Evolutionary conservation across 2,888 invertebrate genomes (phyloP), one percentile per base, ranked within the genome.

Genomic region (Drosophila dives): DNA sequence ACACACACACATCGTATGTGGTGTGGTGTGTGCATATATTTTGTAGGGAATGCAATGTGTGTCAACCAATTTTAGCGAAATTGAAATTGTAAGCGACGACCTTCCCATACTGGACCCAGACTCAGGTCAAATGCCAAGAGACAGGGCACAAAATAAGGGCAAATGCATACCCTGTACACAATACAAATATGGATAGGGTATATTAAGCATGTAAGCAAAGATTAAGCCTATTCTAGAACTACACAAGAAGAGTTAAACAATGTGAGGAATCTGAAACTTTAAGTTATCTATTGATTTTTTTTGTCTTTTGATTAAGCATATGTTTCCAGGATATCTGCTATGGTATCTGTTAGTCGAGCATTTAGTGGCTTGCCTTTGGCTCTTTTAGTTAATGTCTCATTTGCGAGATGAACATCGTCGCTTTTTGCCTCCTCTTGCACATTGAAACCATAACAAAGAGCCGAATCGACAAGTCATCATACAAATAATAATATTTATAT

Each of bases 1-100:
- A 69, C 69, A 73, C 76, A 77, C 26, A 49, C 12, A 17, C 34
- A 38, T 40, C 40, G 42, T 11, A 8, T 40, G 10, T 29, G 54
- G 33, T 55, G 42, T 60, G 26, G 11, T 32, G 17, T 33, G 20
- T 20, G 40, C 23, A 34, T 50, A 61, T 62, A 58, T 69, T 64
- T 36, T 55, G 74, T 23, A 69, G 40, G 48, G 49, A 81, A 61
- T 66, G 79, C 83, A 88, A 88, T 85, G 83, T 86, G 80, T 88
- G 88, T 88, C 86, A 86, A 86, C 89, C 77, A 86, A 90, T 86
- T 88, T 86, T 80, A 77, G 83, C 72, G 48, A 80, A 86, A 90
- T 89, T 86, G 86, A 83, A 86, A 89, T 86, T 80, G 83, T 70
- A 79, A 69, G 66, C 76, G 75, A 87, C 82, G 86, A 85, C 79